Base-by-base conservation (phyloP, 2,888 invertebrate species). In the Lobophora halterata region DNA sequence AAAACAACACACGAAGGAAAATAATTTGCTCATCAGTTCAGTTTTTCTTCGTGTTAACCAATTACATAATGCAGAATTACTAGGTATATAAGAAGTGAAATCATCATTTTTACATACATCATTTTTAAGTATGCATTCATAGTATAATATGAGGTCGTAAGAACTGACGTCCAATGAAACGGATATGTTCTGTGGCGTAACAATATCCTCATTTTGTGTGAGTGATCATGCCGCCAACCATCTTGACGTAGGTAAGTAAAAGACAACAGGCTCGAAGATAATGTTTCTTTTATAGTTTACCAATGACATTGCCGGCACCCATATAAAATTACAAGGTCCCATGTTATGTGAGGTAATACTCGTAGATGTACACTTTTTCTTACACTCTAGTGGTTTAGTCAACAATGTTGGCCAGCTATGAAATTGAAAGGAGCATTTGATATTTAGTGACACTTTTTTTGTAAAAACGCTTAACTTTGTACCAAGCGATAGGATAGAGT, bases 261-360 rank as follows among this genome's bases (percentile, higher is more conserved):
- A 65, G 57, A 58, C 58, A 55, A 58, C 58, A 58, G 58, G 52
- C 50, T 58, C 49, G 46, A 47, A 54, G 63, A 64, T 78, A 71
- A 64, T 65, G 65, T 86, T 82, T 68, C 82, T 58, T 51, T 58
- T 55, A 61, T 58, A 76, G 61, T 72, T 68, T 71, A 79, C 79
- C 75, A 82, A 76, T 82, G 82, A 79, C 83, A 81, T 73, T 71
- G 70, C 34, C 68, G 55, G 65, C 62, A 69, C 65, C 72, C 72
- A 66, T 80, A 78, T 79, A 78, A 70, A 65, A 70, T 79, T 79
- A 74, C 76, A 73, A 54, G 70, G 71, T 72, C 73, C 71, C 65
- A 74, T 77, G 72, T 76, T 77, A 77, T 70, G 68, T 75, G 60
- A 67, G 60, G 65, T 76, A 75, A 79, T 80, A n/a, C n/a, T n/a